Conservation (phyloP, 2,797 vertebrate species). For the Halcyon chelicuti region DNA sequence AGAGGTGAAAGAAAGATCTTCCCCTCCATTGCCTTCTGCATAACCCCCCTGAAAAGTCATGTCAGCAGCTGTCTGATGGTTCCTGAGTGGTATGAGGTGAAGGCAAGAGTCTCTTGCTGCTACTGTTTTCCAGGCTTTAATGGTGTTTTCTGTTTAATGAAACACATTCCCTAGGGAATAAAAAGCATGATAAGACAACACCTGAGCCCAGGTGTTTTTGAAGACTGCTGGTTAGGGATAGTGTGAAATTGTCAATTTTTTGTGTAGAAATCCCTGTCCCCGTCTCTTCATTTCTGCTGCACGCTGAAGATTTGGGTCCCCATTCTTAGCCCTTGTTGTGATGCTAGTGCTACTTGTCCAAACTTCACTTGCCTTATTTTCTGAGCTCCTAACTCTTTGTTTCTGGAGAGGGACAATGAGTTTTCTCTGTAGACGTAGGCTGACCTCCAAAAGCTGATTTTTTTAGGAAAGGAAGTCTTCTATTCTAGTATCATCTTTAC, state of each 20-base stretch:
- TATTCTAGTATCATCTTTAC: not conserved
- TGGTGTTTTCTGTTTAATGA: not conserved
- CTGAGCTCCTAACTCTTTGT: not conserved
- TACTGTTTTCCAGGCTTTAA: not conserved
- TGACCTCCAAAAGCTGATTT: not conserved
- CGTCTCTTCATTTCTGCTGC: not conserved
- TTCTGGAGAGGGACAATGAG: not conserved
- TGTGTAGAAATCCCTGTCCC: not conserved
- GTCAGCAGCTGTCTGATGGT: not conserved
- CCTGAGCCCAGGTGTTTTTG: not conserved
- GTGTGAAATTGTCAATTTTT: not conserved
- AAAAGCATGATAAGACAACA: not conserved
- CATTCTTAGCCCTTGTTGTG: not conserved
- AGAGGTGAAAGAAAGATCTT: not conserved
- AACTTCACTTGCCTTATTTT: not conserved
- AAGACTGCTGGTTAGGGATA: not conserved
- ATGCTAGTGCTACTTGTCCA: not conserved
- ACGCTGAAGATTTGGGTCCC: not conserved
- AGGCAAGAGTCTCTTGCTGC: not conserved
- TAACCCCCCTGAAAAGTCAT: not conserved
- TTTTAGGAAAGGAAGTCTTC: not conserved
- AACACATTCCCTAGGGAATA: not conserved
- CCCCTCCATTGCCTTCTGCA: fast-evolving
- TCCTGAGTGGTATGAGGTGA: not conserved
- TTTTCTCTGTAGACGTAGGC: not conserved